Conservation (phyloP, 2,888 invertebrate species). For the Lycophotia porphyrea region DNA sequence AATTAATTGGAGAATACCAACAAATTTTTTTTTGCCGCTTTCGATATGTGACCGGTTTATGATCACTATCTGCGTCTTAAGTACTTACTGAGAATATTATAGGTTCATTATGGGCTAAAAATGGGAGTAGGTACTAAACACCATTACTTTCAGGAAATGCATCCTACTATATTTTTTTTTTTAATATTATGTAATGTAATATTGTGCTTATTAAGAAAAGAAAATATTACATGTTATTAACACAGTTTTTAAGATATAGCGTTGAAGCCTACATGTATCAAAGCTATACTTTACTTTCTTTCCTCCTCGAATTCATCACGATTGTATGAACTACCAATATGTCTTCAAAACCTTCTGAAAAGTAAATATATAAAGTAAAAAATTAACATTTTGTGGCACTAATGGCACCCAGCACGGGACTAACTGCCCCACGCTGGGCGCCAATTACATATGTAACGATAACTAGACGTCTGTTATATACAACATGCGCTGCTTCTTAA, state of each 20-base stretch:
- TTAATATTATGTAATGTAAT: background rate
- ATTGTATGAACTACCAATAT: too few relatives aligned
- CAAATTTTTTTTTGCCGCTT: background rate
- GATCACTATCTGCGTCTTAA: background rate
- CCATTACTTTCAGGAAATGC: background rate
- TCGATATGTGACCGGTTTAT: background rate
- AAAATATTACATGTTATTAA: background rate
- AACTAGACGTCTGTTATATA: background rate
- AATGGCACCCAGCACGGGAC: slow-evolving; percentile 20
- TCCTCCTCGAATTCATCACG: background rate
- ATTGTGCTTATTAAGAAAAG: background rate
- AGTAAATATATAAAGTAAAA: background rate
- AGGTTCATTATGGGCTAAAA: background rate
- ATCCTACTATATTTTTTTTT: background rate
- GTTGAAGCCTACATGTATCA: background rate
- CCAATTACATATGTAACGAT: background rate
- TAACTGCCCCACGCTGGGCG: slow-evolving; percentile 3
- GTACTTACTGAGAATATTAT: background rate
- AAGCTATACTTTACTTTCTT: background rate
- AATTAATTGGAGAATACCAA: background rate
- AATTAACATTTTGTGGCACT: background rate
- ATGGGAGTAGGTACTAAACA: background rate
- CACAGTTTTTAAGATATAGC: too few relatives aligned
- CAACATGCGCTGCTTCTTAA: background rate
- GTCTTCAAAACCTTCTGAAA: background rate